Base-by-base conservation (phyloP, 2,888 invertebrate genomes). In the Phyllotreta striolata region DNA sequence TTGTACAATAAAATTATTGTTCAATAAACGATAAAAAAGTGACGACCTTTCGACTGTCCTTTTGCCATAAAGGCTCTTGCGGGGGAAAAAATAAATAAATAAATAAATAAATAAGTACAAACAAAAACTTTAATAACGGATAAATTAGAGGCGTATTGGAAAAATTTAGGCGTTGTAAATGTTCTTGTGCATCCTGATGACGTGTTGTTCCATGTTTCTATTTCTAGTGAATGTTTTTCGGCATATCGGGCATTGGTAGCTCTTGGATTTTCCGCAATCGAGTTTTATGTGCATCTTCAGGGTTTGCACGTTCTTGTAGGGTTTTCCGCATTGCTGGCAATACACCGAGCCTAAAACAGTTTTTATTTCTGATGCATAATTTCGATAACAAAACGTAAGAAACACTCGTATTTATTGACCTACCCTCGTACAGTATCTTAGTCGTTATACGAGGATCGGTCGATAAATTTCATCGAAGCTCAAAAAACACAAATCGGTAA, bases 191-290 rank as follows among this genome's bases (percentile, higher is more conserved):
- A 73, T 73, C 41, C 71, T 57, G 9, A 68, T 67, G 3, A 74
- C 63, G 52, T 74, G 73, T 1, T 68, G 56, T 61, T 72, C 64
- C 41, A 73, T 68, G 61, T 74, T 74, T 7, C 64, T 71, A 49
- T 70, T 72, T 57, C 73, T 72, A 56, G 72, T 72, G 12, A 72
- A 72, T 6, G 63, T 54, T 58, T 72, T 71, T 1, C 64, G 54
- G 41, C 75, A 75, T 13, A 62, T 63, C 0, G 73, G 67, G 60
- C 78, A 79, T 44, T 67, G 66, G 59, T 74, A 77, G 46, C 68
- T 70, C 1, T 74, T 74, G 35, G 70, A 59, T 58, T 74, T 75
- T 6, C 73, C 73, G 55, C 76, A 77, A 57, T 76, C 75, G 62
- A 75, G 71, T 55, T 71, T 72, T 14, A 72, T 60, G 51, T 76